A percentile compares a stretch with the other conserved stretches of the same genome.
These are phyloP conservation scores for Rhynchopsitta pachyrhyncha DNA, from an alignment of 2,113 vertebrate species.

Conservation along the genomic window DNA sequence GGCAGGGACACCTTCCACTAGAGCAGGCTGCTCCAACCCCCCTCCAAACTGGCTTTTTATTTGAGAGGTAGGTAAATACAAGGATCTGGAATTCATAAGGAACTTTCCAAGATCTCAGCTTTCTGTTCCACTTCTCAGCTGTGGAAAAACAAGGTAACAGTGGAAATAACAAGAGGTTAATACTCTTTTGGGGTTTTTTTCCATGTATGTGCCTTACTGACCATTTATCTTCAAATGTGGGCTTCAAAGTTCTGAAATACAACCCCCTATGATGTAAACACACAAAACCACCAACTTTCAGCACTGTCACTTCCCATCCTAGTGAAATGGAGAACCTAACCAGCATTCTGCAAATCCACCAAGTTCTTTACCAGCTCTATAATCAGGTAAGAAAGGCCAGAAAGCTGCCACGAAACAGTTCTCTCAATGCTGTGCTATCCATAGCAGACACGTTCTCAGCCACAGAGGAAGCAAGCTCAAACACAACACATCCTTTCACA, in stretches of 20 bases:
- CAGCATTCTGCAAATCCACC: not conserved
- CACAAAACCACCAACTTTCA: not conserved
- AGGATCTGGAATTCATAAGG: not conserved
- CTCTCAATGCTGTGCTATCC: not conserved
- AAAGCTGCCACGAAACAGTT: not conserved
- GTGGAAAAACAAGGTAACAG: not conserved
- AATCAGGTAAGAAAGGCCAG: not conserved
- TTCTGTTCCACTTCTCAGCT: not conserved
- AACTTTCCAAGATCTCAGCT: not conserved
- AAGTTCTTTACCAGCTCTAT: not conserved
- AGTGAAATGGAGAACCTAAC: not conserved
- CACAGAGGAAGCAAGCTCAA: not conserved
- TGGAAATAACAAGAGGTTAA: not conserved
- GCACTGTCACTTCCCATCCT: not conserved
- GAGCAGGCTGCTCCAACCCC: not conserved
- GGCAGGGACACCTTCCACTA: not conserved
- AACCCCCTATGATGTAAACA: not conserved
- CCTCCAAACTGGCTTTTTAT: not conserved
- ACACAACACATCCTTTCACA: not conserved
- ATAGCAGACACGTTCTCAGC: accelerated
- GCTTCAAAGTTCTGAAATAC: not conserved
- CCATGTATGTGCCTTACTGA: not conserved
- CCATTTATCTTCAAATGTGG: not conserved
- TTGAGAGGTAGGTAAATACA: not conserved
- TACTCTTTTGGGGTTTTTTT: not conserved